A percentile compares a stretch with the other conserved stretches of the same genome.
These are phyloP conservation scores for Chloebia gouldiae DNA, from an alignment of 2,113 vertebrate species.

Conservation along the genomic window DNA sequence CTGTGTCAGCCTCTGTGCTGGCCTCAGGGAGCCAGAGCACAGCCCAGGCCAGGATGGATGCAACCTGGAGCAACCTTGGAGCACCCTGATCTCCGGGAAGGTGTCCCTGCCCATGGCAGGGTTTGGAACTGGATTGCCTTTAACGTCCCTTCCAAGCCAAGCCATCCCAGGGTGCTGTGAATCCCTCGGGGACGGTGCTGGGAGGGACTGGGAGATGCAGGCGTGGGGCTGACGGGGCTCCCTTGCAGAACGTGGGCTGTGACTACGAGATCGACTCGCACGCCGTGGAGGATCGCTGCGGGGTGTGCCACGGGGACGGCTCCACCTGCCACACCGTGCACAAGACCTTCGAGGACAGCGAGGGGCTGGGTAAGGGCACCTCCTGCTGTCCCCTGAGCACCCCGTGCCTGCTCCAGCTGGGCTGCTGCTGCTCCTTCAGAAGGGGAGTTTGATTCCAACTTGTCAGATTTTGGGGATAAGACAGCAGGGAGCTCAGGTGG, in stretches of 20 bases:
- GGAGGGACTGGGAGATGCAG: background rate
- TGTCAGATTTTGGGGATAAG: background rate
- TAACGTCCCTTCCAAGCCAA: background rate
- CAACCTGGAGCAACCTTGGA: background rate
- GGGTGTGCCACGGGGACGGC: conserved; percentile 87
- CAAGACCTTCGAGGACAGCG: conserved; percentile 84
- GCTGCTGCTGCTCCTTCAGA: background rate
- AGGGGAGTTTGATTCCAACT: fast-evolving
- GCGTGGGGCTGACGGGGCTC: background rate
- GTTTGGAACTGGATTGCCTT: background rate
- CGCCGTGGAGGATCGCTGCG: conserved; percentile 88
- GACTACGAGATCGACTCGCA: conserved; percentile 90
- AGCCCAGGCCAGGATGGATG: background rate
- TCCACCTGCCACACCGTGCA: conserved; percentile 90
- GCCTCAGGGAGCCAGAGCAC: background rate
- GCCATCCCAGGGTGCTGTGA: background rate
- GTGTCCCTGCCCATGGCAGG: background rate
- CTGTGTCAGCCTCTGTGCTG: background rate
- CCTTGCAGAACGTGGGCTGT: conserved; percentile 87
- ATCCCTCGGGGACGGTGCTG: fast-evolving
- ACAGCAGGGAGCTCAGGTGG: background rate
- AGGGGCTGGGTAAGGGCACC: conserved; percentile 82
- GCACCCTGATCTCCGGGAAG: background rate
- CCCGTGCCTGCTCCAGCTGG: fast-evolving
- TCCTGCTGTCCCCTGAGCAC: background rate